Conservation (phyloP, 2,797 vertebrate genomes). For the Delichon dasypus region DNA sequence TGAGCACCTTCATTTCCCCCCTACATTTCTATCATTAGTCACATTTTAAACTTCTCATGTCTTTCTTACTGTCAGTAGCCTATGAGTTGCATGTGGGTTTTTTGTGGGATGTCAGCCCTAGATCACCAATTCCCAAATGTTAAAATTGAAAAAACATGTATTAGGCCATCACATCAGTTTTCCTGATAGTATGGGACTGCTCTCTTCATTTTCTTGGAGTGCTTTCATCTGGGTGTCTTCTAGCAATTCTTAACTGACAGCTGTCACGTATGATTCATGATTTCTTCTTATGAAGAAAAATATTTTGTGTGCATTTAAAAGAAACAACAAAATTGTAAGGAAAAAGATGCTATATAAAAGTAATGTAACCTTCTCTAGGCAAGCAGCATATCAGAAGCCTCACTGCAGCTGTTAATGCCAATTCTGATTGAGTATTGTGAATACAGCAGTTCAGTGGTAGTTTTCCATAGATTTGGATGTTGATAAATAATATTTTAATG, state of each 20-base stretch:
- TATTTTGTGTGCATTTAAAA: not conserved
- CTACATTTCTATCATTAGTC: not conserved
- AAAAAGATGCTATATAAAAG: not conserved
- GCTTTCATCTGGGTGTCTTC: slow-evolving; percentile 8
- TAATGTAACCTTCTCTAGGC: not conserved
- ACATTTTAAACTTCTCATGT: not conserved
- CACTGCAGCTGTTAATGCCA: not conserved
- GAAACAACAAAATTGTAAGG: not conserved
- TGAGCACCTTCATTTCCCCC: not conserved
- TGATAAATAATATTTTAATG: not conserved
- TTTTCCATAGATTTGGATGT: not conserved
- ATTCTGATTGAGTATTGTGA: not conserved
- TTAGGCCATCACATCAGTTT: not conserved
- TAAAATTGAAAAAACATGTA: not conserved
- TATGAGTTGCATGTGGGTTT: not conserved
- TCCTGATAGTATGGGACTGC: not conserved
- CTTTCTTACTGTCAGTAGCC: not conserved
- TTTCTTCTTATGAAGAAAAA: slow-evolving; percentile 6
- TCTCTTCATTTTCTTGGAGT: slow-evolving; percentile 24
- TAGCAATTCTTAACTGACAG: slow-evolving; percentile 42
- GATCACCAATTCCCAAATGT: not conserved
- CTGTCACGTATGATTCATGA: not conserved
- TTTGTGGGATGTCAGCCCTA: not conserved
- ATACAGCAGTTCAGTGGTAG: not conserved
- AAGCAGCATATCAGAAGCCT: not conserved